Evolutionary conservation across 2,113 vertebrate genomes (phyloP).

Genomic region (Gymnocephalus cernua): DNA sequence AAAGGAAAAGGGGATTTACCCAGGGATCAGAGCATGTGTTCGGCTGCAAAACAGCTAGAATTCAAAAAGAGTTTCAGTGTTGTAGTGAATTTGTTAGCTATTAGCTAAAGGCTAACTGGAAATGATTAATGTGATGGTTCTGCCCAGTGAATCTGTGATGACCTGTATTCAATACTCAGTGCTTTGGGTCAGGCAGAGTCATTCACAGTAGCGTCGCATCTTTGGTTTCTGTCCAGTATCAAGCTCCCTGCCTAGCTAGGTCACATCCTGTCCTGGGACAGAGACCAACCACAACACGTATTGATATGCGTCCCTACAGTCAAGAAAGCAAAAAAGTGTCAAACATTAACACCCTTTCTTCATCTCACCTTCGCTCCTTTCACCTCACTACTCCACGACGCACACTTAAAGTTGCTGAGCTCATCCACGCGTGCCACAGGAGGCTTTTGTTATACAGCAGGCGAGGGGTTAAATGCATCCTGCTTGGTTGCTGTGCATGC

Average conservation of each 20-base stretch:
- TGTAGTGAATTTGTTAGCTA: constrained; percentile 12
- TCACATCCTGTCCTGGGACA: constrained; percentile 71
- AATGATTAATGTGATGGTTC: constrained; percentile 51
- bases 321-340: constrained; percentile 49
- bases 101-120: constrained; percentile 9
- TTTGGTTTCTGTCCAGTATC: constrained; percentile 66
- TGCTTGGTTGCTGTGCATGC: constrained; percentile 26
- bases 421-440: constrained; percentile 37
- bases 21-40: constrained; percentile 4
- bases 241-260: constrained; percentile 66
- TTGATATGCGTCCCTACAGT: constrained; percentile 56
- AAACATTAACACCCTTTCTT: constrained; percentile 63
- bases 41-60: constrained; percentile 18
- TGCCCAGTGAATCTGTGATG: constrained; percentile 25
- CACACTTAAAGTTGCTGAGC: constrained; percentile 43
- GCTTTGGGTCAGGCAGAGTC: constrained; percentile 47
- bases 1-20: constrained; percentile 30
- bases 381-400: constrained; percentile 31
- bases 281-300: constrained; percentile 48
- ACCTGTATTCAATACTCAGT: constrained; percentile 45
- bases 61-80: constrained; percentile 19
- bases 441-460: constrained; percentile 62
- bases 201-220: constrained; percentile 37
- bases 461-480: constrained; percentile 31
- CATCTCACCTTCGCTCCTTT: constrained; percentile 40